Evolutionary conservation across 2,113 vertebrate genomes (phyloP).

Genomic region (Piprites chloris): DNA sequence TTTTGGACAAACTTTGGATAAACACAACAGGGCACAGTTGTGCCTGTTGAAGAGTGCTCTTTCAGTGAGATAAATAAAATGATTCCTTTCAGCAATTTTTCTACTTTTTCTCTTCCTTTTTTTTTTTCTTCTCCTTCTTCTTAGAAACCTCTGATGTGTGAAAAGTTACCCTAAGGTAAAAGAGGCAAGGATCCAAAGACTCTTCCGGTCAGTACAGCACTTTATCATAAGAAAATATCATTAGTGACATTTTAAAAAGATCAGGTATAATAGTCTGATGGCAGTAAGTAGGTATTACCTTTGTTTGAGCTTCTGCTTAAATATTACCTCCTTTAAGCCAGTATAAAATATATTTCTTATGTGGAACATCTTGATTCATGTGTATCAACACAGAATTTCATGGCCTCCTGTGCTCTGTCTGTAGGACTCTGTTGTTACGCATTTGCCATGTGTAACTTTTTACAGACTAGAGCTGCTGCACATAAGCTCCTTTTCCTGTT

Average conservation of each 20-base stretch:
- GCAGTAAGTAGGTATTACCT: background rate
- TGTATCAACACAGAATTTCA: background rate
- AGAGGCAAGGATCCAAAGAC: background rate
- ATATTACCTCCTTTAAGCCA: background rate
- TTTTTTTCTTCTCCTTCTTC: background rate
- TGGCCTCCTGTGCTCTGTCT: accelerated
- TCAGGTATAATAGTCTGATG: background rate
- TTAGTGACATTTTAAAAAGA: slow-evolving; percentile 41
- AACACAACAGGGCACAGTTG: background rate
- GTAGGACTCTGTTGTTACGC: background rate
- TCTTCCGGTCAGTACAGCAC: background rate
- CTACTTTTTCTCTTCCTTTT: background rate
- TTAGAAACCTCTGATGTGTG: background rate
- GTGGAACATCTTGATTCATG: accelerated
- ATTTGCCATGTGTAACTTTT: background rate
- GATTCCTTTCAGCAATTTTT: background rate
- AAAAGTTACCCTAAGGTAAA: slow-evolving; percentile 21
- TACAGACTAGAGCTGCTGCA: background rate
- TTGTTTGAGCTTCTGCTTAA: background rate
- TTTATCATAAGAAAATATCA: slow-evolving; percentile 20
- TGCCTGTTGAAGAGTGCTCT: background rate
- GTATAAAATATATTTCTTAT: background rate
- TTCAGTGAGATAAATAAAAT: background rate
- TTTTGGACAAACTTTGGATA: background rate
- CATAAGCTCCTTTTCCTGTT: background rate